Evolutionary conservation across 2,888 invertebrate genomes (phyloP), one percentile per base, ranked within the genome.

Genomic region (Caenorhabditis zanzibari): DNA sequence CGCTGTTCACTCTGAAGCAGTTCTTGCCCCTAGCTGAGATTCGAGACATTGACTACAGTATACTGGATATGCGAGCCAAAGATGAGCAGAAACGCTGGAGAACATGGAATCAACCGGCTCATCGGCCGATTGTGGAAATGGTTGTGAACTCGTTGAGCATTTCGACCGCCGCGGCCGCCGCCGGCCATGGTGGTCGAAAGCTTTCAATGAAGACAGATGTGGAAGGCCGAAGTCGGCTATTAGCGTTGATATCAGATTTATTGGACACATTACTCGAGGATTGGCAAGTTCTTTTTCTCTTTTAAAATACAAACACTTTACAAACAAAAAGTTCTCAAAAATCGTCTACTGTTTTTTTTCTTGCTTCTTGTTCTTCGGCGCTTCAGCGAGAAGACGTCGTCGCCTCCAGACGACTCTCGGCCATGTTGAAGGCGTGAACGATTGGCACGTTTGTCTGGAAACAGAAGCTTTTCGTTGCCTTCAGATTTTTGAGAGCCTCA

Each of bases 241-340:
- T 97, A 76, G 96, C 97, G 0, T 93, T 97, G 38, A 95, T 96
- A 3, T 96, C 98, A 0, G 98, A 98, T 93, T 97, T 98, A 92
- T 96, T 99, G 85, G 99, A 99, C 93, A 95, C 97, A 69, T 94
- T 99, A 64, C 94, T 99, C 0, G 98, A 99, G 93, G 98, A 99
- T 93, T 99, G 98, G 98, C 98, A 97, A 93, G 98, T 80, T 75
- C 2, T 16, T 35, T 59, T 54, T 47, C n/a, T 26, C 2, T 66
- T 66, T 12, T 52, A 19, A 4, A 19, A 47, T 5, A 14, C 2
- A 54, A 58, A n/a, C 28, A 28, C 14, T 64, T 22, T 61, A 19
- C n/a, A 47, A 47, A 19, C n/a, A 47, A 19, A 47, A 6, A 19
- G 19, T 56, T 28, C 22, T 49, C 19, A 19, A 7, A n/a, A 19